Evolutionary conservation across 2,797 vertebrate genomes (phyloP), one percentile per base, ranked within the genome.

Genomic region (Chelidonichthys spinosus): DNA sequence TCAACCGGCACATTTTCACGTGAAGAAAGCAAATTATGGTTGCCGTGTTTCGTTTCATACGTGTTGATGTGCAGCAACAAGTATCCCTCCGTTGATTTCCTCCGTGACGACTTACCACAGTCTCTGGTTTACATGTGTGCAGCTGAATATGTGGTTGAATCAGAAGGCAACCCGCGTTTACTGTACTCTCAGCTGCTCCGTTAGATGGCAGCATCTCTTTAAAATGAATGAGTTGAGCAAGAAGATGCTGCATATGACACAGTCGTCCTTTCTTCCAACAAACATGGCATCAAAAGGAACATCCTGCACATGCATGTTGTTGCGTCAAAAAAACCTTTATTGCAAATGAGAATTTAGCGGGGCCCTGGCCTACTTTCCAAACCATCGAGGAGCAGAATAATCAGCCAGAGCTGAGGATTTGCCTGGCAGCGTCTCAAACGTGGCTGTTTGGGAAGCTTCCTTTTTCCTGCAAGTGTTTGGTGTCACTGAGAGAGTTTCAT

Each of bases 301-400:
- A 37, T 49, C 50, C 40, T 49, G 18, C 55, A 65, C 76, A 36
- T 14, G 6, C 42, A 18, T 67, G 52, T 61, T 39, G 47, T 32
- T 72, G 40, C 18, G 50, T 64, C 43, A 61, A 82, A 69, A 65
- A 78, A 75, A 66, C 72, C 75, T 54, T 72, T 74, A 63, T 71
- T 80, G 68, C 72, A 55, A 72, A 85, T 71, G 63, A 63, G 77
- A 88, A 81, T 88, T 88, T 84, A 74, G 85, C 52, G 50, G 73
- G 39, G 81, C 62, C 72, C 78, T 85, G 89, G 77, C 88, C 89
- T 90, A 90, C 80, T 91, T 91, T 90, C 81, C 85, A 87, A 84
- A 88, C 79, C 86, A 83, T 85, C 62, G 56, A 89, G 87, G 87
- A 90, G 85, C 84, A 85, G 25, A 88, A 86, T 84, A 82, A 86